Evolutionary conservation across 2,888 invertebrate genomes (phyloP).

Genomic region (Coenonympha arcania): DNA sequence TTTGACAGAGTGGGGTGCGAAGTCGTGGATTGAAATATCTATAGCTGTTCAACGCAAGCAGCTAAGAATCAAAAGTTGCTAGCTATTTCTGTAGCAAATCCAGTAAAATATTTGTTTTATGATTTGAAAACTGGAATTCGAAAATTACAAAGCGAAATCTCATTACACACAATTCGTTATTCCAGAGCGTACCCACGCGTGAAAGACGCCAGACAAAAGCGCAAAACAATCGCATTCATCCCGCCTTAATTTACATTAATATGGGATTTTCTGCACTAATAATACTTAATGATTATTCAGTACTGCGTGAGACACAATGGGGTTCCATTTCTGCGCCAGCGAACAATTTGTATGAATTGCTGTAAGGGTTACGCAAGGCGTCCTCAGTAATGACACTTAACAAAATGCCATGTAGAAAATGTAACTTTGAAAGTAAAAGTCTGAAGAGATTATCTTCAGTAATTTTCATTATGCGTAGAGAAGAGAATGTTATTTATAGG

Average conservation of each 20-base stretch:
- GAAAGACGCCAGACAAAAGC: conserved; percentile 34
- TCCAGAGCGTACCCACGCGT: conserved; percentile 24
- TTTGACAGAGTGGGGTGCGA: no score
- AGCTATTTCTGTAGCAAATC: no score
- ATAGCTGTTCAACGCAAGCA: no score
- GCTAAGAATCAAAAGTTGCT: no score
- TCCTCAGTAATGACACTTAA: conserved; percentile 9
- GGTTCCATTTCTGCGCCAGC: conserved; percentile 60
- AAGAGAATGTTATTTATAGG: no score
- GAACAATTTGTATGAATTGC: conserved; percentile 53
- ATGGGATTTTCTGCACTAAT: conserved; percentile 63
- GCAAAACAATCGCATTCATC: conserved; percentile 54
- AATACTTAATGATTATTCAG: conserved; percentile 60
- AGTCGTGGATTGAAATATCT: no score
- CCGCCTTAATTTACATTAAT: conserved; percentile 62
- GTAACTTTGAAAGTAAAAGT: not conserved
- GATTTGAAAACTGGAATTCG: not conserved
- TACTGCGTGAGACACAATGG: conserved; percentile 54
- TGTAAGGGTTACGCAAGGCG: conserved; percentile 27
- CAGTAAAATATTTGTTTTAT: not conserved
- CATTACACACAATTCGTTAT: conserved; percentile 5
- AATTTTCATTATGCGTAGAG: no score
- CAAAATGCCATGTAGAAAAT: conserved; percentile 3
- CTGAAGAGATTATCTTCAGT: not conserved
- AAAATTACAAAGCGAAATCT: conserved; percentile 2